Evolutionary conservation across 2,113 vertebrate genomes (phyloP).

Genomic region (Psilopsiagon aurifrons): DNA sequence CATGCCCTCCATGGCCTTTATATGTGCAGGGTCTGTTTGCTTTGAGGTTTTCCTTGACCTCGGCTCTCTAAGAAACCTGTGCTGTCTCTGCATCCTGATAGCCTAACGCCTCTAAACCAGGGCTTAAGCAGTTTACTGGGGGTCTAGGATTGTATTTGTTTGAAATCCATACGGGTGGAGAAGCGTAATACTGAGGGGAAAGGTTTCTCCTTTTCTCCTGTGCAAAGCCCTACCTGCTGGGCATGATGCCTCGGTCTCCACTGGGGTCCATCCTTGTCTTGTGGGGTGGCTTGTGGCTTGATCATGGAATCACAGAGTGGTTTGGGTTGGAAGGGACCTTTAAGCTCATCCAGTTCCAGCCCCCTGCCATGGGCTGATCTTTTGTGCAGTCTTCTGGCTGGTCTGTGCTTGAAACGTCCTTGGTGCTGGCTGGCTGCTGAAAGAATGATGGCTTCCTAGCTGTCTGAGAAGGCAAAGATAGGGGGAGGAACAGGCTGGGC

Average conservation of each 20-base stretch:
- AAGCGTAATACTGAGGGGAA: neutral
- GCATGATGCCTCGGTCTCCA: neutral
- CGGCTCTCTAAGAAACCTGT: neutral
- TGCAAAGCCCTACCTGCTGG: neutral
- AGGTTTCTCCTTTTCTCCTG: neutral
- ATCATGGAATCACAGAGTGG: neutral
- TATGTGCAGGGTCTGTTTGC: neutral
- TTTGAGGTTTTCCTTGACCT: neutral
- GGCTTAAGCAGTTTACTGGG: neutral
- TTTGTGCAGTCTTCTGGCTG: neutral
- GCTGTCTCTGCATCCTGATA: neutral
- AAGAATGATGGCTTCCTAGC: neutral
- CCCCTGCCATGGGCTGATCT: neutral
- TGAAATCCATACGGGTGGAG: neutral
- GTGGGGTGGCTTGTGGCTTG: neutral
- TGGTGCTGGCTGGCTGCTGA: neutral
- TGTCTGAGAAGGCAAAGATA: neutral
- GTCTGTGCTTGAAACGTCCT: neutral
- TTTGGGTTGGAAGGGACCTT: neutral
- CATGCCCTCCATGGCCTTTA: fast-evolving
- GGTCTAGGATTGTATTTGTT: neutral
- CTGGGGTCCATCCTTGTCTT: neutral
- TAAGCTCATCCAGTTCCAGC: neutral
- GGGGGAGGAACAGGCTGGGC: neutral
- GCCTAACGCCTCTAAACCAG: neutral